Evolutionary conservation across 1,140 invertebrate species (phyloP).

Genomic region (Eueides isabella): DNA sequence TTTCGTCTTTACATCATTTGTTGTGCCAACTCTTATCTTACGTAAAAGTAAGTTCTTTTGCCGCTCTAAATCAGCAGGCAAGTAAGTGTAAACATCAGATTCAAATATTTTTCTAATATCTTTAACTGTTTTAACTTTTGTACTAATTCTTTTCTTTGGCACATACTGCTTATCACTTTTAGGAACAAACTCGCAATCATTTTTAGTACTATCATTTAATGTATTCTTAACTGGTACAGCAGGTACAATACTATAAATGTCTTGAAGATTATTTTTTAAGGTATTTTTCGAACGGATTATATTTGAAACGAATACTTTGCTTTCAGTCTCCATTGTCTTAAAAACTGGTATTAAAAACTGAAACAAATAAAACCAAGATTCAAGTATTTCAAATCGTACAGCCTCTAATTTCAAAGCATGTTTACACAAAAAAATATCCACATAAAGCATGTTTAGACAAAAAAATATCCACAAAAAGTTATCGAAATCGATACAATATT

Average conservation of each 20-base stretch:
- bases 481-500: neutral
- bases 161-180: conserved; percentile 62
- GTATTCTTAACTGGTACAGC: conserved; percentile 48
- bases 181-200: conserved; percentile 57
- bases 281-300: conserved; percentile 53
- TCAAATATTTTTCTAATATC: conserved; percentile 64
- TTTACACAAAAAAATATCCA: no score
- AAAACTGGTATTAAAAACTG: conserved; percentile 33
- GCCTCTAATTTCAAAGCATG: no score
- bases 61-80: conserved; percentile 59
- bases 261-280: conserved; percentile 58
- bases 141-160: conserved; percentile 62
- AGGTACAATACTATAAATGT: conserved; percentile 54
- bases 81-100: conserved; percentile 56
- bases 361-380: conserved; percentile 24
- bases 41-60: conserved; percentile 64
- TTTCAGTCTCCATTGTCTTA: conserved; percentile 55
- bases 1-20: conserved; percentile 59
- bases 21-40: conserved; percentile 62
- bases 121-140: conserved; percentile 70
- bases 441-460: no score
- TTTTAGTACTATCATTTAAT: conserved; percentile 18
- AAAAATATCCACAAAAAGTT: no score
- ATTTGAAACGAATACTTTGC: conserved; percentile 60
- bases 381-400: neutral